Base-by-base conservation (phyloP, 2,888 invertebrate genomes). In the Resseliella maxima region DNA sequence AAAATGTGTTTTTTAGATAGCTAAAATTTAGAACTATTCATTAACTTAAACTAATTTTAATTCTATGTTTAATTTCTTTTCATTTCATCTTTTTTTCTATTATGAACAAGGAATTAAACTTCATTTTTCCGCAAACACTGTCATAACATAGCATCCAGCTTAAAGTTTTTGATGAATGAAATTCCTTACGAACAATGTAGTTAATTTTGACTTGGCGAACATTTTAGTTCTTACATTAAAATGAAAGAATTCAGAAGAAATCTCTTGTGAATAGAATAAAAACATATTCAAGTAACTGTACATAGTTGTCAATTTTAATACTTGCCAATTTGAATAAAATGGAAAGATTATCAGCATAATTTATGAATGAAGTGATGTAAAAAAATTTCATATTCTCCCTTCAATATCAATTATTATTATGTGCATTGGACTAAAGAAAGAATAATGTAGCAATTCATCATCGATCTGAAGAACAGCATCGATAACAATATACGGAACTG, bases 41-140 rank as follows among this genome's bases (percentile, higher is more conserved):
- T 72, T 72, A 72, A 72, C 72, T 35, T 72, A 72, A 72, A 72
- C 72, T 72, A 72, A 59, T 59, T 12, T 59, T 59, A 72, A 72
- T 72, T n/a, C 35, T 72, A 72, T 12, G 31, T 31, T 27, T 72
- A n/a, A 27, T 31, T 72, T 72, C 72, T 72, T 35, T 59, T 1
- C 24, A n/a, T 72, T 72, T 72, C 24, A 59, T 24, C 24, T 24
- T 2, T 59, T 59, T 59, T 2, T 24, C 5, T 59, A n/a, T 59
- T 59, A 24, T n/a, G 2, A 72, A 72, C 72, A 12, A 59, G 59
- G 72, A 72, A 18, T 15, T 50, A 31, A 72, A 31, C 31, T 35
- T 27, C 27, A 59, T 72, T 72, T 72, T 31, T n/a, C n/a, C n/a
- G n/a, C n/a, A n/a, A n/a, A n/a, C n/a, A n/a, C n/a, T n/a, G n/a